Base-by-base conservation (phyloP, 1,140 invertebrate species). In the Chironomus tepperi region DNA sequence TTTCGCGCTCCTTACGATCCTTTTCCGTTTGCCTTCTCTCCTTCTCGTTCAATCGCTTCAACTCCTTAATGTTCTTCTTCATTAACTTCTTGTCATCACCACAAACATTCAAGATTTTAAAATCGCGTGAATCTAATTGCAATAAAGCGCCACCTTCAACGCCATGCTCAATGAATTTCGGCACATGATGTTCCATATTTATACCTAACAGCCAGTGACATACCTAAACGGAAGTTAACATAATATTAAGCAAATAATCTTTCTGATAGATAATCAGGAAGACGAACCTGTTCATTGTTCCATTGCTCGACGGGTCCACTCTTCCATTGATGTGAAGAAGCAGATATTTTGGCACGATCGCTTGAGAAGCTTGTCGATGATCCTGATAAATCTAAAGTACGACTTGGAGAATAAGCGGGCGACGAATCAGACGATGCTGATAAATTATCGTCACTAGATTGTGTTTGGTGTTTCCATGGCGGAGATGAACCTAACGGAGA, bases 61-160 rank as follows among this genome's bases (percentile, higher is more conserved):
- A 85, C 79, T 96, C 94, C 84, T 96, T 96, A 67, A 97, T 86
- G 79, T 94, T 94, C 70, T 94, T 89, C 82, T 97, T 97, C 76
- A 97, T 84, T 75, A 90, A 86, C 75, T 88, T 87, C 77, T 95
- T 93, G 80, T 96, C 93, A 70, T 94, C 91, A 7, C 89, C 88
- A 72, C 84, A 85, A 42, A 96, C 88, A 24, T 93, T 93, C 47
- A 96, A 85, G 75, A 88, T 87, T 86, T 98, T 98, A 47, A 98
- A 87, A 82, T 95, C 93, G 18, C 92, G 88, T 0, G 93, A 93
- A 79, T 95, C 94, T 34, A 98, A 84, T 75, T 90, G 87, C 24
- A 97, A 81, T 19, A 98, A 84, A 72, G 91, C 89, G 21, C 88
- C 85, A 9, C 96, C 96, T 79, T 92, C 91, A 42, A 98, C 91